Evolutionary conservation across 2,888 invertebrate species (phyloP), one percentile per base, ranked within the genome.

Genomic region (Thymelicus sylvestris): DNA sequence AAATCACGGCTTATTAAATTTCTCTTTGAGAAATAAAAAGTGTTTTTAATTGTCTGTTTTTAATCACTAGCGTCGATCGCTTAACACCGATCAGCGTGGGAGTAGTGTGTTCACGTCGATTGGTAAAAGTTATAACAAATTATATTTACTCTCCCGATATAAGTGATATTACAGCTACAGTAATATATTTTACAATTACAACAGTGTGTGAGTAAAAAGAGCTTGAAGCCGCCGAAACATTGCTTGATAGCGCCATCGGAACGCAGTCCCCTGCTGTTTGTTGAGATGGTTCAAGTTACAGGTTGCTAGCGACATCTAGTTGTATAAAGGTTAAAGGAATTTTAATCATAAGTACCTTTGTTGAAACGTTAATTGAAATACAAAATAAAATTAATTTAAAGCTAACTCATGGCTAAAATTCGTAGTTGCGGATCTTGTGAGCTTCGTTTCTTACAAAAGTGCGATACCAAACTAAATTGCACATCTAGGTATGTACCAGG

Each of bases 41-140:
- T 65, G 65, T 70, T 70, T 39, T 70, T 70, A 60, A 70, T 65
- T 65, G 65, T 65, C 24, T 44, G 57, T 12, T 47, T 64, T 59
- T 69, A 69, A 70, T 70, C 60, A 13, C 59, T 48, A 44, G 47
- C 38, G 7, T 38, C 24, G 24, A 65, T 60, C 70, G 69, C 6
- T 63, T 47, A 48, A 19, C 31, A 61, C 19, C 19, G 24, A 50
- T 62, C 59, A 60, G 59, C 59, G 70, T 70, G 65, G 70, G 70
- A 50, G 44, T 12, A 10, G 50, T 60, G 24, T 65, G 38, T 63
- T 63, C 31, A 68, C 41, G 62, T 69, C 63, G 47, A 61, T 63
- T 59, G 59, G 65, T 64, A 65, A 70, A 70, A 65, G 60, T 60
- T 50, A 65, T 60, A 60, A 60, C 52, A 15, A 57, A 69, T 57